Evolutionary conservation across 2,888 invertebrate genomes (phyloP), one percentile per base, ranked within the genome.

Genomic region (Plusia festucae): DNA sequence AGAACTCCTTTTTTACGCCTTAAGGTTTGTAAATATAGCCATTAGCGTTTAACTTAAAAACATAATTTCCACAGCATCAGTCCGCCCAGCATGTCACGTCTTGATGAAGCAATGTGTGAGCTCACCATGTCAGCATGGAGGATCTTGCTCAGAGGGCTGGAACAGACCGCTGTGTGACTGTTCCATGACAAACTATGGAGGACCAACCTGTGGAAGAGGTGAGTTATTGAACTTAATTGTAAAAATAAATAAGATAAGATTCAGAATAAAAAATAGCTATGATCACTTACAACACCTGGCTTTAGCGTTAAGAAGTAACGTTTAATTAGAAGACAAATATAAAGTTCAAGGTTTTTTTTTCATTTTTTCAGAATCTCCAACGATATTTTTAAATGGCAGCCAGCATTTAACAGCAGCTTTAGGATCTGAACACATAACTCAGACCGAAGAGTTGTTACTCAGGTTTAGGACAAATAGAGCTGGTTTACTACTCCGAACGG

Each of bases 91-190:
- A 20, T 99, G 99, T 88, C 98, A 98, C 88, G 97, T 97, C 13
- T 96, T 97, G 85, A 96, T 97, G 73, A 96, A 97, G 76, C 97
- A 98, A 82, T 98, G 98, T 85, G 96, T 97, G 62, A 97, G 97
- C 53, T 97, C 97, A 16, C 99, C 99, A 0, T 99, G 99, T 87
- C 97, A 98, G 90, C 98, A 99, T 87, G 97, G 97, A 2, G 99
- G 98, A 0, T 93, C 95, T 22, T 99, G 99, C 91, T 95, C 97
- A 5, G 99, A 99, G 89, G 99, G 99, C 0, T 99, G 99, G 99
- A 99, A 99, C 93, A 96, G 99, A 68, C 98, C 98, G 79, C 96
- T 98, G 60, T 99, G 99, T 88, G 99, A 99, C 90, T 99, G 99
- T 89, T 97, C 98, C 11, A 96, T 96, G 40, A 99, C 99, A 0